These are phyloP conservation scores for Hippoglossus stenolepis DNA, from an alignment of 2,113 vertebrate species.

Conservation along the genomic window DNA sequence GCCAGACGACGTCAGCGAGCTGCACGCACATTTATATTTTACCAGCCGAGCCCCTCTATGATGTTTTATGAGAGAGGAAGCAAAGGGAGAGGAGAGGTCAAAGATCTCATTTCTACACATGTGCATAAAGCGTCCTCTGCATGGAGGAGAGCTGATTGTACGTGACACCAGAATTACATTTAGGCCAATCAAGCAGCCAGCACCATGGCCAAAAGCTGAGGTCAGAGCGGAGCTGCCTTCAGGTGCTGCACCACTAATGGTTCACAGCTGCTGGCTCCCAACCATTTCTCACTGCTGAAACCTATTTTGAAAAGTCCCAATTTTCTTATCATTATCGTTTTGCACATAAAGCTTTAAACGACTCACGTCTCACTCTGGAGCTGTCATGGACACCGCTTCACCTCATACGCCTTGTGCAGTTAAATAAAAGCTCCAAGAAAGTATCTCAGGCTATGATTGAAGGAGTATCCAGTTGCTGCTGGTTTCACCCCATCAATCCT, in stretches of 20 bases:
- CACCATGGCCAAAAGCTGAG: constrained; percentile 3
- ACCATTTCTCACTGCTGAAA: constrained; percentile 5
- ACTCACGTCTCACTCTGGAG: background rate
- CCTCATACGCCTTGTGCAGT: background rate
- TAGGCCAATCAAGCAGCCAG: constrained; percentile 34
- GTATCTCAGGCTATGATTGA: background rate
- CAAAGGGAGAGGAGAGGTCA: constrained; percentile 14
- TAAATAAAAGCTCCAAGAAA: no score
- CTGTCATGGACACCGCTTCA: background rate
- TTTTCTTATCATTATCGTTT: constrained; percentile 1
- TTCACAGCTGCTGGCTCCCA: constrained; percentile 50
- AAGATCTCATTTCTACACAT: constrained; percentile 2
- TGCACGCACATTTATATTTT: background rate
- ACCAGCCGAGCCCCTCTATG: background rate
- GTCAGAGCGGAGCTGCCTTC: constrained; percentile 22
- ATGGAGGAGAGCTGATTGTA: constrained; percentile 24
- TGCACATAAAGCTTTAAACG: constrained; percentile 1
- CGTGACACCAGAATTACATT: constrained; percentile 51
- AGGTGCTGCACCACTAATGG: constrained; percentile 53
- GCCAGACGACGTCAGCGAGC: constrained; percentile 1
- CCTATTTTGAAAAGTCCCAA: background rate
- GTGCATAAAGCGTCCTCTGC: background rate
- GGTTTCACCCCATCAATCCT: constrained; percentile 17
- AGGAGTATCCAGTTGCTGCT: background rate
- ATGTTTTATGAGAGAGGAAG: constrained; percentile 1